These are phyloP conservation scores for Drosophila santomea DNA, from an alignment of 1,140 invertebrate genomes.

Conservation along the genomic window DNA sequence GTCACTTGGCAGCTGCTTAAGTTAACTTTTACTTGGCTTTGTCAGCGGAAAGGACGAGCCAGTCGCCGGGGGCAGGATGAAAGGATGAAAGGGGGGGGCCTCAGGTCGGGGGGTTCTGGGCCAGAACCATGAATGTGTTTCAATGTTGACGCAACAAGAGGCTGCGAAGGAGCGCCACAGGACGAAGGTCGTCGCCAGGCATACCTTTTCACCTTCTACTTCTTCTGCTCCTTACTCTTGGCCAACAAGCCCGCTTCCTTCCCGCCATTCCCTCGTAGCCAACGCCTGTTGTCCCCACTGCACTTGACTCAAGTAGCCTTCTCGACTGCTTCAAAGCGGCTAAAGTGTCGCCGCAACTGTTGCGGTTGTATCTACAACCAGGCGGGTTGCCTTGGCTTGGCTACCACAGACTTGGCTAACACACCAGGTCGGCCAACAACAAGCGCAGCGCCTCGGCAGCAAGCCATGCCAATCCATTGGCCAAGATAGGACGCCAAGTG, in stretches of 20 bases:
- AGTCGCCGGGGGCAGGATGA: slow-evolving; percentile 4
- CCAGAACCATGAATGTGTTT: slow-evolving; percentile 38
- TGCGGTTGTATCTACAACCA: slow-evolving; percentile 65
- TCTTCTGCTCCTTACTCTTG: slow-evolving; percentile 1
- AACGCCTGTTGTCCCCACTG: slow-evolving; percentile 46
- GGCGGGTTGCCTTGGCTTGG: slow-evolving; percentile 19
- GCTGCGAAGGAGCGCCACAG: background rate
- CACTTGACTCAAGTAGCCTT: slow-evolving; percentile 76
- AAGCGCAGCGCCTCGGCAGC: slow-evolving; percentile 4
- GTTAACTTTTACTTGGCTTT: slow-evolving; percentile 75
- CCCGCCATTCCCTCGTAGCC: background rate
- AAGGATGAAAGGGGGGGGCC: background rate
- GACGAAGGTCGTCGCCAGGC: slow-evolving; percentile 38
- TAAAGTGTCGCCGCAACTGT: slow-evolving; percentile 77
- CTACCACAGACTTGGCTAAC: slow-evolving; percentile 24
- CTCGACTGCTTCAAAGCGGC: slow-evolving; percentile 71
- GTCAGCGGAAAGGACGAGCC: slow-evolving; percentile 51
- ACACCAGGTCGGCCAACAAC: background rate
- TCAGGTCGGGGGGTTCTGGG: background rate
- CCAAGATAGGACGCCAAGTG: slow-evolving; percentile 23
- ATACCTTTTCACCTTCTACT: slow-evolving; percentile 40
- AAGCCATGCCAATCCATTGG: slow-evolving; percentile 38
- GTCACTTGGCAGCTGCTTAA: slow-evolving; percentile 83
- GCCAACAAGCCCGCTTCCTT: background rate
- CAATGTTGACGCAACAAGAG: slow-evolving; percentile 59